Evolutionary conservation across 1,140 invertebrate genomes (phyloP).

Genomic region (Amyelois transitella): DNA sequence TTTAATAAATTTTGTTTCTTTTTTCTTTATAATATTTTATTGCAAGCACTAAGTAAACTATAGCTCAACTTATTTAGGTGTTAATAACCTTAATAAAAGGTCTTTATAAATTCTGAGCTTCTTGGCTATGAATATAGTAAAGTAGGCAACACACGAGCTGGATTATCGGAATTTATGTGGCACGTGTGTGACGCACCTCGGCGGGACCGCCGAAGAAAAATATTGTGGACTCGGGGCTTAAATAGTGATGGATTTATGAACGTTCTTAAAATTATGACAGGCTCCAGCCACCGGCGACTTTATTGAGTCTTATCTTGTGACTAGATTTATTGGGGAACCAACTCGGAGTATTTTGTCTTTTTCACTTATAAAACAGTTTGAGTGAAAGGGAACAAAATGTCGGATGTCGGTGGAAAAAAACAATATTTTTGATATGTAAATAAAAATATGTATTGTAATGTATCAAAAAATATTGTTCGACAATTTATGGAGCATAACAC

Average conservation of each 20-base stretch:
- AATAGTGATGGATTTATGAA: constrained; percentile 72
- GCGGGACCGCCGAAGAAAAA: constrained; percentile 55
- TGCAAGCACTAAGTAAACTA: no score
- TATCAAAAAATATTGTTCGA: no score
- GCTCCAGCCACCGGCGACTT: constrained; percentile 58
- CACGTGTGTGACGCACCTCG: constrained; percentile 66
- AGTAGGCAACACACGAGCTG: constrained; percentile 46
- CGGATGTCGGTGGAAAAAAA: no score
- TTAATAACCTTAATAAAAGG: no score
- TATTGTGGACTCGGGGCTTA: constrained; percentile 66
- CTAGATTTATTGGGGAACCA: constrained; percentile 60
- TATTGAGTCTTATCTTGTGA: constrained; percentile 67
- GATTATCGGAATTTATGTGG: constrained; percentile 71
- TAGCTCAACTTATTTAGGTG: no score
- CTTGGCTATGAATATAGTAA: constrained; percentile 46
- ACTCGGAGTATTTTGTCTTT: constrained; percentile 51
- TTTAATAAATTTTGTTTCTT: no score
- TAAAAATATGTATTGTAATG: no score
- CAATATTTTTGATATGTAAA: no score
- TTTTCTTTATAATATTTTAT: no score
- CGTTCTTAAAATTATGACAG: constrained; percentile 70
- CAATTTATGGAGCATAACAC: no score
- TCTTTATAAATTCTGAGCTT: neutral
- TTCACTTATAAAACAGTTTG: constrained; percentile 22
- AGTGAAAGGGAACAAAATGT: no score